phyloP scores from a whole-genome alignment of 2,888 invertebrate genomes.

The Anoncus sp. region DNA sequence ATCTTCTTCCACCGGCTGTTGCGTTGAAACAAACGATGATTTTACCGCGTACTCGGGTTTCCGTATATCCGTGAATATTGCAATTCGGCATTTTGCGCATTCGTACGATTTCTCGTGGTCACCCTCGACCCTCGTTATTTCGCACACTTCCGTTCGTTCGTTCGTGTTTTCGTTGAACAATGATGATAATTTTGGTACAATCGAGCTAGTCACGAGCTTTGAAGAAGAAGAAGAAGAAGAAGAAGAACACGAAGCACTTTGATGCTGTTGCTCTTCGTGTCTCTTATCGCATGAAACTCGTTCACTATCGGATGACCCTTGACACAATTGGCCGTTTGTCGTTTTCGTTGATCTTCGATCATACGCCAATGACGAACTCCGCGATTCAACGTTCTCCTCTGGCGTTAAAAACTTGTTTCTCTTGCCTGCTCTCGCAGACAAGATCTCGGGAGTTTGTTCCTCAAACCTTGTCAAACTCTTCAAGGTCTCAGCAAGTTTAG shows the following conservation, averaged over 20 bases:
- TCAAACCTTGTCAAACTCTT: not conserved
- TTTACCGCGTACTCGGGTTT: constrained; percentile 46
- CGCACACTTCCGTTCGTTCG: constrained; percentile 7
- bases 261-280: not conserved
- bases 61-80: constrained; percentile 67
- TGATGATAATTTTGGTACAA: too few relatives aligned
- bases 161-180: too few relatives aligned
- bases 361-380: too few relatives aligned
- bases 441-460: not conserved
- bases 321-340: constrained; percentile 3
- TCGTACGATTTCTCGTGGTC: constrained; percentile 24
- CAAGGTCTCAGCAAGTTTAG: not conserved
- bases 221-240: too few relatives aligned
- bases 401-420: not conserved
- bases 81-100: constrained; percentile 75
- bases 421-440: not conserved
- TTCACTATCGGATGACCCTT: constrained; percentile 62
- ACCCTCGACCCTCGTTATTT: not conserved
- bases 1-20: constrained; percentile 32
- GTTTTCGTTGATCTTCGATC: too few relatives aligned
- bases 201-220: too few relatives aligned
- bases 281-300: constrained; percentile 60
- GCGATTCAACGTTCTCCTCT: too few relatives aligned
- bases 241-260: too few relatives aligned
- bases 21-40: constrained; percentile 3